Conservation (phyloP, 2,113 vertebrate genomes). For the Salvator merianae region DNA sequence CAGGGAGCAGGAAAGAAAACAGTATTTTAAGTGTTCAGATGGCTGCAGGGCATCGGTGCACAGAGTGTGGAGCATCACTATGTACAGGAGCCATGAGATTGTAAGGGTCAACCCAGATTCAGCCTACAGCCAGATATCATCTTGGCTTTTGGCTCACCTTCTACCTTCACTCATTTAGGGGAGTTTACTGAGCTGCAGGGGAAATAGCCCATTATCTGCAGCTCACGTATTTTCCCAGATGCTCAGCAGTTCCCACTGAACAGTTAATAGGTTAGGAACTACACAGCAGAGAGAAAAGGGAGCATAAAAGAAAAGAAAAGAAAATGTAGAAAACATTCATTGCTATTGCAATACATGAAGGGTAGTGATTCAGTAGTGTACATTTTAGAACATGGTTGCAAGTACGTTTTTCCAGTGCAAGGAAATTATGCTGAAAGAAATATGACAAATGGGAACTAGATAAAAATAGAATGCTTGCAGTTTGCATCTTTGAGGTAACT, state of each 20-base stretch:
- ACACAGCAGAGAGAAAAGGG: not conserved
- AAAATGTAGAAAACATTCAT: too few species aligned
- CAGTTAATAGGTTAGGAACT: not conserved
- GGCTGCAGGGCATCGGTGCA: not conserved
- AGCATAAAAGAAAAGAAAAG: not conserved
- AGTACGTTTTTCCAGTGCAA: not conserved
- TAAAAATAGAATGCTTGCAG: too few species aligned
- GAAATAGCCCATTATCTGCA: too few species aligned
- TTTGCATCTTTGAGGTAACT: too few species aligned
- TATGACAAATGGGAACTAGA: too few species aligned
- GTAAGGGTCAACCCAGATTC: not conserved
- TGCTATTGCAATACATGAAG: not conserved
- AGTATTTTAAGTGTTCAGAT: not conserved
- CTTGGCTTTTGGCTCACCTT: not conserved
- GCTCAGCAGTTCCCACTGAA: not conserved
- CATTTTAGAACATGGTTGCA: too few species aligned
- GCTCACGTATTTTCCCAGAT: not conserved
- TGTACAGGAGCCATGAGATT: too few species aligned
- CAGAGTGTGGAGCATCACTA: not conserved
- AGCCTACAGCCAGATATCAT: not conserved
- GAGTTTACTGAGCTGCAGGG: too few species aligned
- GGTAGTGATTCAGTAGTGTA: too few species aligned
- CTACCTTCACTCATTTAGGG: not conserved
- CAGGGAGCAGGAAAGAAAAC: too few species aligned
- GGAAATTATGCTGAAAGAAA: too few species aligned